phyloP scores from a whole-genome alignment of 2,888 invertebrate genomes.

The Chloroclystis v-ata region DNA sequence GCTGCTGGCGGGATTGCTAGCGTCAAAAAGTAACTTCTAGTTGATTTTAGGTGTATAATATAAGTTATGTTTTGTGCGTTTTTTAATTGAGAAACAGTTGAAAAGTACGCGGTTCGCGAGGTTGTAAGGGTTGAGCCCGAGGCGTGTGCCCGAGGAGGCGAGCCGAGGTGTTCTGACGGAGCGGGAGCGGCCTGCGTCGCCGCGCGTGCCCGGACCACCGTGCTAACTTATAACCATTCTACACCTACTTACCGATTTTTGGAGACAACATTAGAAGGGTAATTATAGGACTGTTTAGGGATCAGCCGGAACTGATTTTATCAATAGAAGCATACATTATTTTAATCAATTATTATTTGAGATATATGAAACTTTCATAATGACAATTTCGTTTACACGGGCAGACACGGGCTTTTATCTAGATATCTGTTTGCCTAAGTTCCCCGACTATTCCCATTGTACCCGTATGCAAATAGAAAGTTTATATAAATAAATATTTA shows the following conservation, averaged over 20 bases:
- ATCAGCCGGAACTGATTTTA: no score
- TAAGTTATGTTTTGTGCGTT: not conserved
- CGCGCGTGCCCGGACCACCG: conserved; percentile 1
- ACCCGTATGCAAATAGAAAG: no score
- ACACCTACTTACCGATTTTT: not conserved
- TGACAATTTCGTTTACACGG: no score
- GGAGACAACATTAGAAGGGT: not conserved
- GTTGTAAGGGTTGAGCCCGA: conserved; percentile 1
- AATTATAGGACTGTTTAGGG: no score
- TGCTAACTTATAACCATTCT: not conserved
- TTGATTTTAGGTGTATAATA: conserved; percentile 39
- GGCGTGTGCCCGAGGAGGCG: conserved; percentile 46
- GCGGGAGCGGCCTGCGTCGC: conserved; percentile 19
- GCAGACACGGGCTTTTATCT: no score
- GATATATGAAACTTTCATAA: no score
- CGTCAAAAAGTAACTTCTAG: not conserved
- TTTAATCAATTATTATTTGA: no score
- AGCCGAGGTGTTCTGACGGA: conserved; percentile 23
- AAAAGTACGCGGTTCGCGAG: conserved; percentile 42
- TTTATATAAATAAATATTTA: no score
- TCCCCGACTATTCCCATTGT: no score
- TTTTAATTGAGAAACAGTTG: conserved; percentile 39
- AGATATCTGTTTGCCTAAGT: no score
- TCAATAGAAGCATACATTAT: no score
- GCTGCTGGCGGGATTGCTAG: conserved; percentile 13